Evolutionary conservation across 2,888 invertebrate genomes (phyloP).

Genomic region (Chromoteleia sp.): DNA sequence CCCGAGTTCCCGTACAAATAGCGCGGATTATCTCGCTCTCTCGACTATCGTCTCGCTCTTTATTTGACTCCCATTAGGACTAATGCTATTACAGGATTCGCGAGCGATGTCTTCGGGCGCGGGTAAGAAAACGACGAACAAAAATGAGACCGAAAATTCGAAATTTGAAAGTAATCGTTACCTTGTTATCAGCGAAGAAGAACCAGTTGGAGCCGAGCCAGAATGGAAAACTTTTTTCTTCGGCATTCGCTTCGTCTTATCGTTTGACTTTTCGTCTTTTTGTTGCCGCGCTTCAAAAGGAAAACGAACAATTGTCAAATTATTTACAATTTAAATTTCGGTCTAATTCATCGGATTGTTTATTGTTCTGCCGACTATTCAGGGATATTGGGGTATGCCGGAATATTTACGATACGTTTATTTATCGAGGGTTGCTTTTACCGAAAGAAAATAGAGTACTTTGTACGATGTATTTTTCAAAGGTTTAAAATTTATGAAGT

Average conservation of each 20-base stretch:
- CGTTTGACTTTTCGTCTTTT: constrained; percentile 50
- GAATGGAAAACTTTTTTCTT: constrained; percentile 52
- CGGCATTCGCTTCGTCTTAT: constrained; percentile 57
- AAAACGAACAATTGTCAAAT: constrained; percentile 49
- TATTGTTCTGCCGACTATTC: constrained; percentile 15
- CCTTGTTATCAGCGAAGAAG: constrained; percentile 70
- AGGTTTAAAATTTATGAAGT: constrained; percentile 56
- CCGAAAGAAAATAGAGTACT: constrained; percentile 53
- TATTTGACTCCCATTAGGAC: constrained; percentile 60
- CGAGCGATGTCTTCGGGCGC: constrained; percentile 19
- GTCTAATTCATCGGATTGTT: constrained; percentile 46
- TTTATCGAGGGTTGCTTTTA: constrained; percentile 63
- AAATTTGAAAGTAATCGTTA: constrained; percentile 73
- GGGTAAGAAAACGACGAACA: constrained; percentile 10
- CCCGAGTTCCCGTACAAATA: constrained; percentile 44
- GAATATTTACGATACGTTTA: constrained; percentile 58
- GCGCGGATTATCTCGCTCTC: constrained; percentile 50
- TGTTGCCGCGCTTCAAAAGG: constrained; percentile 20
- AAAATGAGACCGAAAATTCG: constrained; percentile 64
- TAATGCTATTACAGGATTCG: constrained; percentile 47
- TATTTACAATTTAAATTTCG: constrained; percentile 63
- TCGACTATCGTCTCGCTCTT: constrained; percentile 12
- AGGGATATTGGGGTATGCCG: neutral
- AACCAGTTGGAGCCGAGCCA: constrained; percentile 60
- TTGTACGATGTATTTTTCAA: constrained; percentile 59